Percentiles rank a stretch among this genome's conserved stretches.
These are phyloP conservation scores for Zaprionus gabonicus DNA, from an alignment of 1,140 invertebrate species.

Conservation along the genomic window DNA sequence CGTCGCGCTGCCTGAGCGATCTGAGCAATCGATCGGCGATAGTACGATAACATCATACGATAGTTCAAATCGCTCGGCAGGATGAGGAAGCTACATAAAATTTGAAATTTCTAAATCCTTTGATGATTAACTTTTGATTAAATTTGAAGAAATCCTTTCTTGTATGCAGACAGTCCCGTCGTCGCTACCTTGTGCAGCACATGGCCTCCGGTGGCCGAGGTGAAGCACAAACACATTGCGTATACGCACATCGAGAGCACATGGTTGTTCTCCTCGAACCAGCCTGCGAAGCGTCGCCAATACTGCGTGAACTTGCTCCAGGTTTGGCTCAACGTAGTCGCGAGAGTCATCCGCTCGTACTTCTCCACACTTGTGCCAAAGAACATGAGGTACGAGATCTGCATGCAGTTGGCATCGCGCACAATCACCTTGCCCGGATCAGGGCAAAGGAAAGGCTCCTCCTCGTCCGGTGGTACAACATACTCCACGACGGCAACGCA, in stretches of 20 bases:
- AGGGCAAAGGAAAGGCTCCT: not conserved
- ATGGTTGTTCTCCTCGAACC: conserved; percentile 10
- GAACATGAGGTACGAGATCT: conserved; percentile 91
- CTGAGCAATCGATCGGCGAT: not conserved
- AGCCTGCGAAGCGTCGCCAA: conserved; percentile 16
- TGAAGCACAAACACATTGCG: conserved; percentile 44
- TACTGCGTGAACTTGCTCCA: not conserved
- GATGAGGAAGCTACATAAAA: not conserved
- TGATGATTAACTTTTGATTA: not conserved
- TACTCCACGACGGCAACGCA: conserved; percentile 92
- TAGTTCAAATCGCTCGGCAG: not conserved
- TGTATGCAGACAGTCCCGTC: conserved; percentile 26
- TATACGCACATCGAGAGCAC: conserved; percentile 46
- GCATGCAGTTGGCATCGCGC: conserved; percentile 80
- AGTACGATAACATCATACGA: not conserved
- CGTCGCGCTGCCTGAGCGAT: not conserved
- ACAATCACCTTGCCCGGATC: conserved; percentile 30
- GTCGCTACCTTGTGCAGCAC: conserved; percentile 36
- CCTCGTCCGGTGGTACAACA: conserved; percentile 86
- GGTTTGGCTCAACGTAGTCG: not conserved
- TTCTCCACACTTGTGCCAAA: conserved; percentile 85
- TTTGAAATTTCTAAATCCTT: conserved; percentile 32
- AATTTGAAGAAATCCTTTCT: conserved; percentile 43
- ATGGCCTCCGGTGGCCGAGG: conserved; percentile 23
- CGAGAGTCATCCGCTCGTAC: not conserved